Percentiles rank a stretch among this genome's conserved stretches.
These are phyloP conservation scores for Echiichthys vipera DNA, from an alignment of 2,797 vertebrate species.

Conservation along the genomic window DNA sequence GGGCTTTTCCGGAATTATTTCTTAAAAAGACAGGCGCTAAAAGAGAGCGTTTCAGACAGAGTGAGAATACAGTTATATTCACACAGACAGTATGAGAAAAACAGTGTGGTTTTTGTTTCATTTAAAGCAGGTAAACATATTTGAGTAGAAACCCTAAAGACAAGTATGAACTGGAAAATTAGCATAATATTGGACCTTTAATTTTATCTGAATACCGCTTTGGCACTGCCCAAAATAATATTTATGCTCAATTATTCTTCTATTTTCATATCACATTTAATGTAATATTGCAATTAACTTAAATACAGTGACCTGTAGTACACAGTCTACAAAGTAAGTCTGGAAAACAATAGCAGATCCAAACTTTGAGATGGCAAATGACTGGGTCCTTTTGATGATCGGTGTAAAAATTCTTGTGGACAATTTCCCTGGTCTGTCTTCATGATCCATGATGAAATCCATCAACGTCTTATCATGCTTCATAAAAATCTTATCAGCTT, in stretches of 20 bases:
- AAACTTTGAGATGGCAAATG: slow-evolving; percentile 21
- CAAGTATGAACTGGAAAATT: too few species aligned
- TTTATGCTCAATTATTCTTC: not conserved
- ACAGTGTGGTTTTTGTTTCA: too few species aligned
- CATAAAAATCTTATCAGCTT: slow-evolving; percentile 84
- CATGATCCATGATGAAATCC: slow-evolving; percentile 78
- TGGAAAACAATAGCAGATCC: slow-evolving; percentile 18
- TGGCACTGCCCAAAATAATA: not conserved
- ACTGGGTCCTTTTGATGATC: slow-evolving; percentile 46
- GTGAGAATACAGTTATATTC: too few species aligned
- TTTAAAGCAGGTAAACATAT: too few species aligned
- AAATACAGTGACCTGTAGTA: too few species aligned
- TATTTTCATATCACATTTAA: not conserved
- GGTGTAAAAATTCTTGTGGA: slow-evolving; percentile 34
- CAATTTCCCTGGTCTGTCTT: slow-evolving; percentile 69
- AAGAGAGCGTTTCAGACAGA: too few species aligned
- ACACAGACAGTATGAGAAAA: too few species aligned
- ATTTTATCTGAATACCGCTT: not conserved
- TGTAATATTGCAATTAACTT: not conserved
- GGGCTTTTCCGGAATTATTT: too few species aligned
- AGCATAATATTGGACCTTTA: too few species aligned
- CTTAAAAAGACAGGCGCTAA: too few species aligned
- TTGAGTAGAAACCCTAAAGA: too few species aligned
- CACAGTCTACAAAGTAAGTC: slow-evolving; percentile 1
- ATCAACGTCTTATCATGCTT: slow-evolving; percentile 80